phyloP scores from a whole-genome alignment of 1,140 invertebrate species.

The Zaprionus davidi region DNA sequence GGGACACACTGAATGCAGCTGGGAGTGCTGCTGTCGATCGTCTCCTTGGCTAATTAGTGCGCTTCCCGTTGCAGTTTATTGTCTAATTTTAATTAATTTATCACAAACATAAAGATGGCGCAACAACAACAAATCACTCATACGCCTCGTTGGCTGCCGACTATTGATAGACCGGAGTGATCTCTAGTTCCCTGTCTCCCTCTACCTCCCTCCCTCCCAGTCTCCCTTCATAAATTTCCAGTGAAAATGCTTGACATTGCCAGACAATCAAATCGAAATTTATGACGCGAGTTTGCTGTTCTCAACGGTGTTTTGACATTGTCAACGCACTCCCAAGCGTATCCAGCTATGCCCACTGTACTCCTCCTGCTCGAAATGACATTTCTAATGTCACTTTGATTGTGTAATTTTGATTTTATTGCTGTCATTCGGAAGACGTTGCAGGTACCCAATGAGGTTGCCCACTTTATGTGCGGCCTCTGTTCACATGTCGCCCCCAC shows the following conservation, averaged over 20 bases:
- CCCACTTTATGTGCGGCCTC: conserved; percentile 17
- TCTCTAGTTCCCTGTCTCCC: conserved; percentile 1
- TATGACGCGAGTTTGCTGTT: conserved; percentile 50
- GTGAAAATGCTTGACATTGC: conserved; percentile 65
- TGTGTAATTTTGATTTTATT: conserved; percentile 62
- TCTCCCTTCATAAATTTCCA: conserved; percentile 66
- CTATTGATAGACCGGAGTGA: conserved; percentile 39
- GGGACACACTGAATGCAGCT: neutral
- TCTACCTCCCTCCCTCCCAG: neutral
- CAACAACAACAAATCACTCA: conserved; percentile 74
- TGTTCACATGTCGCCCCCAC: conserved; percentile 42
- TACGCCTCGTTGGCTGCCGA: conserved; percentile 67
- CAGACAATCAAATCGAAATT: conserved; percentile 74
- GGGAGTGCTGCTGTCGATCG: conserved; percentile 56
- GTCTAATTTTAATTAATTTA: conserved; percentile 84
- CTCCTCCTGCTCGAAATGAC: conserved; percentile 26
- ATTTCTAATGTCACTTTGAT: conserved; percentile 71
- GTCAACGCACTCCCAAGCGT: conserved; percentile 63
- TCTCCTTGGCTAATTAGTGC: conserved; percentile 69
- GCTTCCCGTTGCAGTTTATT: conserved; percentile 72
- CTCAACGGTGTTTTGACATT: conserved; percentile 60
- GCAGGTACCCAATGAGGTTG: conserved; percentile 30
- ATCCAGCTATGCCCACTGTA: neutral
- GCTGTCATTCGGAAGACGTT: conserved; percentile 25
- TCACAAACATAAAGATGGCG: conserved; percentile 77